Conservation (phyloP, 2,113 vertebrate species). For the Ophthalmolycus amberensis region DNA sequence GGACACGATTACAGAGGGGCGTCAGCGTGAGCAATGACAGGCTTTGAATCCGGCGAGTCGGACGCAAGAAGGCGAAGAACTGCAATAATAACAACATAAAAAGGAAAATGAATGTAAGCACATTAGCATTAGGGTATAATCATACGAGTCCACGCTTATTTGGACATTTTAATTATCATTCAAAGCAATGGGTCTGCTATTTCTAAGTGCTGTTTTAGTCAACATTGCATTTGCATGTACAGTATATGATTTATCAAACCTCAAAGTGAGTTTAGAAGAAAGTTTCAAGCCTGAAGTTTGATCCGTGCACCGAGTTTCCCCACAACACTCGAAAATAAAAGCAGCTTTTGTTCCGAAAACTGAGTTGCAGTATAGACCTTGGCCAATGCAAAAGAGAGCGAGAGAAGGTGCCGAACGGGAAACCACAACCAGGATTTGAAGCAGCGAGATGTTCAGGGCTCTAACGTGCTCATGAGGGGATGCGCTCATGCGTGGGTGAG, state of each 20-base stretch:
- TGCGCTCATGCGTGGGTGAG: constrained; percentile 19
- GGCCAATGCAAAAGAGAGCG: neutral
- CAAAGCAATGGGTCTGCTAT: constrained; percentile 29
- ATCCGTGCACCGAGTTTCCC: neutral
- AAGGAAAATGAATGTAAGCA: constrained; percentile 45
- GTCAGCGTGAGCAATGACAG: constrained; percentile 48
- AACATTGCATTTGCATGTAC: constrained; percentile 3
- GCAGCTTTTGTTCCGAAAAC: constrained; percentile 13
- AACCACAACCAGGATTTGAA: constrained; percentile 36
- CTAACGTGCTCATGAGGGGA: constrained; percentile 9
- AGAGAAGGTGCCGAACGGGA: constrained; percentile 11
- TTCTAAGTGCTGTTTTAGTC: constrained; percentile 18
- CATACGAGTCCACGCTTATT: constrained; percentile 24
- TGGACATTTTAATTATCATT: constrained; percentile 56
- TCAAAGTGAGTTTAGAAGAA: neutral
- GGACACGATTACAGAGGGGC: constrained; percentile 61
- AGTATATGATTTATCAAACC: constrained; percentile 15
- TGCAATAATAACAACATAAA: constrained; percentile 55
- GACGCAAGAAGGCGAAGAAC: constrained; percentile 27
- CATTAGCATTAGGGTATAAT: constrained; percentile 49
- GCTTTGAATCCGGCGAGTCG: constrained; percentile 55
- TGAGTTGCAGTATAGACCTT: constrained; percentile 1
- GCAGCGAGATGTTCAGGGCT: constrained; percentile 21
- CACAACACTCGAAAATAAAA: neutral
- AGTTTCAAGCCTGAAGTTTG: constrained; percentile 11